These are phyloP conservation scores for Molossus alvarezi DNA, from an alignment of 2,797 vertebrate species.

Conservation along the genomic window DNA sequence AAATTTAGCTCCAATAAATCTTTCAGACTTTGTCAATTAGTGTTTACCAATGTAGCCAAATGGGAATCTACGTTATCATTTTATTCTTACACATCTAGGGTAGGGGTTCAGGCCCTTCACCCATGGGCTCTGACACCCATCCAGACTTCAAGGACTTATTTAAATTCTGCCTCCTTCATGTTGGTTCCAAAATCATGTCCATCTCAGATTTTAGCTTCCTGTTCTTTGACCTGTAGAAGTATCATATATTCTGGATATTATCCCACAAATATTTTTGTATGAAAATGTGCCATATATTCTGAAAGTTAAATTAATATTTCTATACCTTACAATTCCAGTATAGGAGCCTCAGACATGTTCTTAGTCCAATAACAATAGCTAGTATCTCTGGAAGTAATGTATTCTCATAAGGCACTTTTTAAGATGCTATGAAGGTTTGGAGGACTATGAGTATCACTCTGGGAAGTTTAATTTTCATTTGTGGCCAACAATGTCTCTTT, in stretches of 20 bases:
- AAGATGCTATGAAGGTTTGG: neutral
- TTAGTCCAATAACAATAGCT: neutral
- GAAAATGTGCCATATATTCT: slow-evolving; percentile 1
- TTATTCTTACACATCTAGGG: neutral
- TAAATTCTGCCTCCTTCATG: neutral
- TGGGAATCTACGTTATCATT: neutral
- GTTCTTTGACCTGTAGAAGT: neutral
- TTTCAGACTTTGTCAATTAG: neutral
- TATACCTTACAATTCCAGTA: neutral
- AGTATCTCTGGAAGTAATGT: neutral
- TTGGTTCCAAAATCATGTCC: neutral
- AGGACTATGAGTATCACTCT: neutral
- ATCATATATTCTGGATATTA: neutral
- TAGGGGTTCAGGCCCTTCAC: neutral
- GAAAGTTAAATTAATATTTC: slow-evolving; percentile 27
- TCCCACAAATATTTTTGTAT: neutral
- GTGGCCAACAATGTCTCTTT: neutral
- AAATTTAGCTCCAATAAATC: neutral
- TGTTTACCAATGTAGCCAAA: neutral
- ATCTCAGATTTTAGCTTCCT: neutral
- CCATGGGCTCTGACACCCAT: neutral
- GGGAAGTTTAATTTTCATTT: neutral
- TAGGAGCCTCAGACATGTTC: neutral
- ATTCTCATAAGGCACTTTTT: neutral
- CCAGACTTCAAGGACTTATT: neutral